Conservation (phyloP, 2,797 vertebrate genomes). For the Ctenopoma multispine region DNA sequence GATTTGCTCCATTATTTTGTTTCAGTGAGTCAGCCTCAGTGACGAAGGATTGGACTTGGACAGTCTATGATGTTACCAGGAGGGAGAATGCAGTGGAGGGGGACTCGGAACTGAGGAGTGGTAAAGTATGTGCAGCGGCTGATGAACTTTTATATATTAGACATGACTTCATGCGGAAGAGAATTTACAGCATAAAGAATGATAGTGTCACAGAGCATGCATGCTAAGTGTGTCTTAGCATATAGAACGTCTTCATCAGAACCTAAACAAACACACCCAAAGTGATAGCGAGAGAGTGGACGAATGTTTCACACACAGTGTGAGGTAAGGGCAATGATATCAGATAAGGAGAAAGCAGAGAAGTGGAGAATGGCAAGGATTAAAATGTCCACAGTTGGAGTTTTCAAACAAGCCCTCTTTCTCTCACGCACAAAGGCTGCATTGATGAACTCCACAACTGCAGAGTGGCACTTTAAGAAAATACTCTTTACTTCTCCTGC, state of each 20-base stretch:
- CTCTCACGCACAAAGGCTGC: slow-evolving; percentile 2
- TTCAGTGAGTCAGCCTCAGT: background rate
- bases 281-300: background rate
- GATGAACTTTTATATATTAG: no score
- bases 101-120: no score
- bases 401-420: background rate
- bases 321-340: slow-evolving; percentile 7
- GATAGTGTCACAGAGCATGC: no score
- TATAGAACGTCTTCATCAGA: background rate
- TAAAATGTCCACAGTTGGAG: background rate
- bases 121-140: no score
- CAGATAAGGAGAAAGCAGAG: slow-evolving; percentile 1
- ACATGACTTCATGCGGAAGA: no score
- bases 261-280: background rate
- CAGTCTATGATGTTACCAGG: background rate
- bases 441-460: background rate
- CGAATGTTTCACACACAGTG: background rate
- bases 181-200: no score
- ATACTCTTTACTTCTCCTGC: no score
- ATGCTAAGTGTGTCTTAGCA: no score
- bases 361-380: background rate
- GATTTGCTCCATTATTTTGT: no score
- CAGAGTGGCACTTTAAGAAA: background rate
- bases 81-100: no score
- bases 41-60: background rate